phyloP scores from a whole-genome alignment of 2,113 vertebrate genomes.

The Eulemur macaco region DNA sequence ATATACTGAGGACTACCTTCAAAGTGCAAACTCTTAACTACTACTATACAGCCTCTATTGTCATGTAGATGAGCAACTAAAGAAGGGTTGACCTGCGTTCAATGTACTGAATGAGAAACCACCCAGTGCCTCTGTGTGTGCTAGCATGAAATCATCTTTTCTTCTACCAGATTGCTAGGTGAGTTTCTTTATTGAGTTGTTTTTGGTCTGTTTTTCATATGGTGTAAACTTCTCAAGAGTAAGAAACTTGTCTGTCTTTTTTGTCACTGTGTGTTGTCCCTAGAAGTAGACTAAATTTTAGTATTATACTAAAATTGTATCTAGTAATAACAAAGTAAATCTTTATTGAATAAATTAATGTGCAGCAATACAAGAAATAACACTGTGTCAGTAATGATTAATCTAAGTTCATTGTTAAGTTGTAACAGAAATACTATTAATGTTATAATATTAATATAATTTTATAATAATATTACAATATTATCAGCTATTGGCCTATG shows the following conservation, averaged over 20 bases:
- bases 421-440: background rate
- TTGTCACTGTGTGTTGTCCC: accelerated
- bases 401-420: background rate
- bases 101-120: background rate
- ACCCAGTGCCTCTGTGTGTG: accelerated
- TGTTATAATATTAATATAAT: background rate
- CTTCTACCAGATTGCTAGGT: background rate
- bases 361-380: background rate
- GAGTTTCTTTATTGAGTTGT: background rate
- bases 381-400: background rate
- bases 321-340: background rate
- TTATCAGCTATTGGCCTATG: background rate
- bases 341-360: background rate
- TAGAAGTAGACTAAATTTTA: background rate
- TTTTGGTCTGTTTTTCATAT: background rate
- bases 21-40: no score
- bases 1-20: background rate
- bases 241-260: background rate
- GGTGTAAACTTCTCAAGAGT: background rate
- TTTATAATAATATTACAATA: background rate
- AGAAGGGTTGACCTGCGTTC: background rate
- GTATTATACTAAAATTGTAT: background rate
- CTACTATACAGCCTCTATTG: background rate
- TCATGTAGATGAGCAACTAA: background rate
- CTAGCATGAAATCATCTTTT: background rate